Evolutionary conservation across 2,797 vertebrate species (phyloP).

Genomic region (Lagorchestes hirsutus): DNA sequence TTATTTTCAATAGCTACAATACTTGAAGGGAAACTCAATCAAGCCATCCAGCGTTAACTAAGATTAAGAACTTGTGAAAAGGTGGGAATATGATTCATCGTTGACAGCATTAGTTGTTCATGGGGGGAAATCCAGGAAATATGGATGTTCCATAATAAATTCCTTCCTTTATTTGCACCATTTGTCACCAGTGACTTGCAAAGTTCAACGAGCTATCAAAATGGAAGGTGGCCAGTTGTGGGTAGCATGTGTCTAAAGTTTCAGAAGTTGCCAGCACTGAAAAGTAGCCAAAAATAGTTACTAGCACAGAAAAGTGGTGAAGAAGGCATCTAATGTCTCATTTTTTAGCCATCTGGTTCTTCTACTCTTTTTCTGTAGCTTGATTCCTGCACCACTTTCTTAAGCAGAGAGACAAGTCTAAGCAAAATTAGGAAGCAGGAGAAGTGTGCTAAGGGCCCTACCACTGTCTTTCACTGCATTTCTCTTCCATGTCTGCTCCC

Average conservation of each 20-base stretch:
- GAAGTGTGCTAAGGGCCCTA: neutral
- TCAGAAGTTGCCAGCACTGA: neutral
- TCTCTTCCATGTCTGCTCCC: neutral
- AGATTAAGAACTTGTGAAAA: slow-evolving; percentile 56
- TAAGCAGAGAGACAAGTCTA: neutral
- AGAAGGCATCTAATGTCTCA: neutral
- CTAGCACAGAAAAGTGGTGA: neutral
- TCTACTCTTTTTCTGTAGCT: neutral
- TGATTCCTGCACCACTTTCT: neutral
- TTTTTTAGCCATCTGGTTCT: neutral
- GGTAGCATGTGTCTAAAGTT: neutral
- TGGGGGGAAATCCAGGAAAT: neutral
- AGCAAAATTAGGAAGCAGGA: neutral
- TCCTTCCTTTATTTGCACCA: neutral
- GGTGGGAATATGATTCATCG: slow-evolving; percentile 11
- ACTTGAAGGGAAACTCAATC: neutral
- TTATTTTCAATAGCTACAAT: neutral
- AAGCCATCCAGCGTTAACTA: slow-evolving; percentile 20
- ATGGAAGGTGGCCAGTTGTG: neutral
- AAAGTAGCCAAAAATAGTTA: neutral
- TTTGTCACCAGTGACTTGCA: slow-evolving; percentile 20
- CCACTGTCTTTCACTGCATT: neutral
- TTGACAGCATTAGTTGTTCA: slow-evolving; percentile 17
- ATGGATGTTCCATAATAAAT: neutral
- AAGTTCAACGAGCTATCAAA: neutral